Evolutionary conservation across 2,888 invertebrate genomes (phyloP).

Genomic region (Cheilosia variabilis): DNA sequence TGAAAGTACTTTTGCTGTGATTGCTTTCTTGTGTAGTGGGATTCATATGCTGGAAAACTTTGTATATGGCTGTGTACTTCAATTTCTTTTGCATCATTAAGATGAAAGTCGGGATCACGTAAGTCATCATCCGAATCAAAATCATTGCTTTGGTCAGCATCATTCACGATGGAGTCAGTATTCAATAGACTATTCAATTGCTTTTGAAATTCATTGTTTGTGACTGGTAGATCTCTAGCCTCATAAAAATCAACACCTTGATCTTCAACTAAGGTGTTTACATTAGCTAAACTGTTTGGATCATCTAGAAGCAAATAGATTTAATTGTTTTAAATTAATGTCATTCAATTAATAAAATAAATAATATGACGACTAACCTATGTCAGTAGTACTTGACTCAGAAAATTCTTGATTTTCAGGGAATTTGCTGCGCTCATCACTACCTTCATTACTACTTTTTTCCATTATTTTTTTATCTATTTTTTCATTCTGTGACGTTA

Average conservation of each 20-base stretch:
- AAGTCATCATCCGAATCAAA: slow-evolving; percentile 11
- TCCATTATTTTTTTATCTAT: background rate
- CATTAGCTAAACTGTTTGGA: slow-evolving; percentile 18
- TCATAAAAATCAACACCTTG: background rate
- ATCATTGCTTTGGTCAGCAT: slow-evolving; percentile 11
- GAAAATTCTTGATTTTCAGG: slow-evolving; percentile 5
- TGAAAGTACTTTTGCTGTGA: slow-evolving; percentile 38
- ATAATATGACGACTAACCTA: background rate
- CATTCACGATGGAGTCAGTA: slow-evolving; percentile 10
- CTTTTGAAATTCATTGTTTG: slow-evolving; percentile 19
- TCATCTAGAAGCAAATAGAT: slow-evolving; percentile 12
- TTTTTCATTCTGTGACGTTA: slow-evolving; percentile 13
- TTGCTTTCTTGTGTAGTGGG: background rate
- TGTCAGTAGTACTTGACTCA: slow-evolving; percentile 8
- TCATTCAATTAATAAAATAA: slow-evolving; percentile 1
- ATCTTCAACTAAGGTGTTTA: background rate
- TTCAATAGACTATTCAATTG: slow-evolving; percentile 12
- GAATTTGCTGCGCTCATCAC: background rate
- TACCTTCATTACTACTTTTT: background rate
- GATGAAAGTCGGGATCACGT: slow-evolving; percentile 5
- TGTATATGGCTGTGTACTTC: slow-evolving; percentile 14
- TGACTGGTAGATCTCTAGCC: slow-evolving; percentile 7
- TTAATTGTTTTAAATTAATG: slow-evolving; percentile 8
- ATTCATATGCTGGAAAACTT: background rate
- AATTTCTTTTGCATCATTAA: slow-evolving; percentile 9